phyloP scores from a whole-genome alignment of 37 sponge, comb jelly and placozoan genomes.

The Ephydatia muelleri region DNA sequence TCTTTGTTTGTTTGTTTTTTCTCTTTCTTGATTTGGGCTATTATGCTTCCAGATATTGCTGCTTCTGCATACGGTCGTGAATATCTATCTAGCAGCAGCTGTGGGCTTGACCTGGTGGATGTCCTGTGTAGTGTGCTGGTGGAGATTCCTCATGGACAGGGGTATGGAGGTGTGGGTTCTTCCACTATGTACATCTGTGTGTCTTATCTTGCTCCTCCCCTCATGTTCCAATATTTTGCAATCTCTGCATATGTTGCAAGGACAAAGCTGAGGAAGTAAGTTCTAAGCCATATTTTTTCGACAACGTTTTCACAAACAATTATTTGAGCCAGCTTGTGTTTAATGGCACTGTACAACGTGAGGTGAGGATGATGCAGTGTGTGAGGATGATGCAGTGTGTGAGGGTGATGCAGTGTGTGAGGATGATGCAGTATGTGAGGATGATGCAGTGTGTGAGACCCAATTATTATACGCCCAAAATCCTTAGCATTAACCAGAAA shows the following conservation, averaged over 20 bases:
- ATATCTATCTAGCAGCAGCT: conserved; percentile 40
- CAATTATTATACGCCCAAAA: not conserved
- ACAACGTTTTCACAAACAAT: not conserved
- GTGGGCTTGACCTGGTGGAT: conserved; percentile 62
- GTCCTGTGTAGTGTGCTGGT: conserved; percentile 49
- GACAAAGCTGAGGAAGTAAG: conserved; percentile 59
- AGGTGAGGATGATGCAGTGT: no score
- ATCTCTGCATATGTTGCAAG: not conserved
- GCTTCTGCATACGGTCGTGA: conserved; percentile 55
- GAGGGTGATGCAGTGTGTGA: no score
- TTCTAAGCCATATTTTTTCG: not conserved
- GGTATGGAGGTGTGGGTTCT: conserved; percentile 21
- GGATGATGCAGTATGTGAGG: no score
- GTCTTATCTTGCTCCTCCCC: not conserved
- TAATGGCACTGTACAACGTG: conserved; percentile 84
- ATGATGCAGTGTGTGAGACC: not conserved
- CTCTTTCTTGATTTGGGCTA: no score
- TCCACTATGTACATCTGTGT: not conserved
- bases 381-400: no score
- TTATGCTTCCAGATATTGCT: not conserved
- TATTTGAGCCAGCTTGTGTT: conserved; percentile 33
- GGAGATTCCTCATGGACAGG: conserved; percentile 37
- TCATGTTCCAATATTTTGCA: not conserved
- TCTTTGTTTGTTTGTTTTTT: not conserved
- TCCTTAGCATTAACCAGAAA: conserved; percentile 67